Evolutionary conservation across 2,888 invertebrate genomes (phyloP).

Genomic region (Cacoxenus indagator): DNA sequence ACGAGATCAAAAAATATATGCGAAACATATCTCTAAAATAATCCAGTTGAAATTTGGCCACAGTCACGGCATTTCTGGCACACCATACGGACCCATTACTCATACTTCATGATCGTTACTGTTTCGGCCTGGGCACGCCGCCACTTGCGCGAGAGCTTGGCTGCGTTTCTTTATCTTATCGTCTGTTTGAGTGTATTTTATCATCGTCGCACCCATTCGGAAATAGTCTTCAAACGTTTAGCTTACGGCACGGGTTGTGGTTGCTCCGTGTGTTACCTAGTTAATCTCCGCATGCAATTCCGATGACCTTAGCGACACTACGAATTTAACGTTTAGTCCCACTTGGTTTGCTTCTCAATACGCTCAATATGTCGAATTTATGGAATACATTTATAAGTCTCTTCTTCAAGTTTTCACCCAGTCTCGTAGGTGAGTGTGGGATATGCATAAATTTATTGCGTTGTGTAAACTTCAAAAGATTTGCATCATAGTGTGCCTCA

Average conservation of each 20-base stretch:
- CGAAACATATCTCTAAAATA: slow-evolving; percentile 20
- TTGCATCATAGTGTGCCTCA: slow-evolving; percentile 61
- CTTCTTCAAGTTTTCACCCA: slow-evolving; percentile 60
- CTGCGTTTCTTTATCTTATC: too few relatives aligned
- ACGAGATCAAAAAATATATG: not conserved
- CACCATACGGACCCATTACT: too few relatives aligned
- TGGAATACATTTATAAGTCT: slow-evolving; percentile 53
- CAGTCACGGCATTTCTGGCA: slow-evolving; percentile 23
- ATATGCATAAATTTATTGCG: slow-evolving; percentile 8
- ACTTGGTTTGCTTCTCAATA: not conserved
- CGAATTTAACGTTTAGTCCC: not conserved
- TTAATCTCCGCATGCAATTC: too few relatives aligned
- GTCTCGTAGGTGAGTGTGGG: slow-evolving; percentile 55
- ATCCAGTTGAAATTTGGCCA: slow-evolving; percentile 1
- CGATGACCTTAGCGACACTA: not conserved
- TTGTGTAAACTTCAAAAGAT: too few relatives aligned
- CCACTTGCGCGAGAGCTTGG: too few relatives aligned
- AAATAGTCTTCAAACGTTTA: too few relatives aligned
- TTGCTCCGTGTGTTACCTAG: too few relatives aligned
- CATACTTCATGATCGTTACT: too few relatives aligned
- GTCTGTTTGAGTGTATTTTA: too few relatives aligned
- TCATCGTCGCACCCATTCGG: too few relatives aligned
- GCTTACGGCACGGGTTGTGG: too few relatives aligned
- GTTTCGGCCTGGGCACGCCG: too few relatives aligned
- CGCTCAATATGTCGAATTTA: slow-evolving; percentile 46